Evolutionary conservation across 1,140 invertebrate species (phyloP), one percentile per base, ranked within the genome.

Genomic region (Micrasema minimum): DNA sequence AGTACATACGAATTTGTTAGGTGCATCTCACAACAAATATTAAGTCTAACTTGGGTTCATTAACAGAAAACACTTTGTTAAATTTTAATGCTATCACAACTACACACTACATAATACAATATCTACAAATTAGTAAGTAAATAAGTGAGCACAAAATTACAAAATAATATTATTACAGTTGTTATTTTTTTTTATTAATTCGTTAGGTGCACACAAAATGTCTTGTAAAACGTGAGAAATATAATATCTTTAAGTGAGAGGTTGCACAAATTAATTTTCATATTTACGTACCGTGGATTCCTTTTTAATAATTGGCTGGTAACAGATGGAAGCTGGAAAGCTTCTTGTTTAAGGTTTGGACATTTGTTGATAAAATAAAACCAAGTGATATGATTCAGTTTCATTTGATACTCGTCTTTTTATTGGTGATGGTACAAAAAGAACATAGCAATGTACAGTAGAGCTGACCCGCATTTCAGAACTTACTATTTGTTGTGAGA

Each of bases 401-500:
- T 75, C 71, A 71, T 75, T 75, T 75, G 45, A 72, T 69, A 69
- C 61, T 69, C 26, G 57, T 75, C 38, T 69, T 75, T 74, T 75
- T 72, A 72, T 75, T 72, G 67, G 66, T 67, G 67, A 68, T 72
- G 53, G 23, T 68, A 75, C 38, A 73, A 26, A 75, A 31, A 66
- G 55, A 64, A 69, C 22, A 59, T 65, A 72, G 45, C 55, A 71
- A 69, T 71, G 72, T 70, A 76, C 35, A 69, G 48, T 45, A 18
- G 61, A 72, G 43, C 37, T 66, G 53, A 69, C 72, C 71, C 68
- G 72, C 48, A 67, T 69, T 26, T 57, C 53, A 66, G 50, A 71
- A 64, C 80, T 83, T 85, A 81, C 78, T 85, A 85, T 85, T 85
- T 85, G 83, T 84, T 85, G 83, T 85, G 83, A 85, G 83, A 85